Percentiles rank a stretch among this genome's conserved stretches.
These are phyloP conservation scores for Sylvicapra grimmia DNA, from an alignment of 2,113 vertebrate genomes.

Conservation along the genomic window DNA sequence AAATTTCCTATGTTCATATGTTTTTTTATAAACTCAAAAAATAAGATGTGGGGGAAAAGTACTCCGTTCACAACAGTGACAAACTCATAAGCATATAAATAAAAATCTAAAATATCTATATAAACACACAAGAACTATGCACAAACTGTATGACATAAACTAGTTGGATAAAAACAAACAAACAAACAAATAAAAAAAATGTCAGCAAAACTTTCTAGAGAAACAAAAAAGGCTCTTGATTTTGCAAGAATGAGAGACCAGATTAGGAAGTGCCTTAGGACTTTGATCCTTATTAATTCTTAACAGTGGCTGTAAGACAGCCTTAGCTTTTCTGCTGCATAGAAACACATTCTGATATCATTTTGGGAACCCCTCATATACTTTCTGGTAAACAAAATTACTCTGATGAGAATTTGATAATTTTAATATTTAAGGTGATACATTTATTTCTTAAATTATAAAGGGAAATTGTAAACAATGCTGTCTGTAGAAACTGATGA, in stretches of 20 bases:
- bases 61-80: not conserved
- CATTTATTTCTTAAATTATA: not conserved
- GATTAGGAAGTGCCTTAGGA: not conserved
- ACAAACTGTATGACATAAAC: not conserved
- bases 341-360: not conserved
- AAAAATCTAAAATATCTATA: not conserved
- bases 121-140: not conserved
- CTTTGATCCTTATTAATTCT: not conserved
- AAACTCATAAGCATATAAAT: not conserved
- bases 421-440: not conserved
- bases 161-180: not conserved
- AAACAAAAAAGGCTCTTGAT: not conserved
- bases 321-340: not conserved
- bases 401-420: not conserved
- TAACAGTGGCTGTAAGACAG: not conserved
- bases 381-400: slow-evolving; percentile 20
- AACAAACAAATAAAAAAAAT: not conserved
- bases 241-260: not conserved
- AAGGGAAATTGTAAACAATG: not conserved
- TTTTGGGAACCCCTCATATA: not conserved
- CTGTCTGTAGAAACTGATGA: not conserved
- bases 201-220: not conserved
- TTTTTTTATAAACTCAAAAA: not conserved
- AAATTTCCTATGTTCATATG: not conserved
- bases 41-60: not conserved